A percentile compares a stretch with the other conserved stretches of the same genome.
phyloP scores from a whole-genome alignment of 2,113 vertebrate species.

The Poicephalus gulielmi region DNA sequence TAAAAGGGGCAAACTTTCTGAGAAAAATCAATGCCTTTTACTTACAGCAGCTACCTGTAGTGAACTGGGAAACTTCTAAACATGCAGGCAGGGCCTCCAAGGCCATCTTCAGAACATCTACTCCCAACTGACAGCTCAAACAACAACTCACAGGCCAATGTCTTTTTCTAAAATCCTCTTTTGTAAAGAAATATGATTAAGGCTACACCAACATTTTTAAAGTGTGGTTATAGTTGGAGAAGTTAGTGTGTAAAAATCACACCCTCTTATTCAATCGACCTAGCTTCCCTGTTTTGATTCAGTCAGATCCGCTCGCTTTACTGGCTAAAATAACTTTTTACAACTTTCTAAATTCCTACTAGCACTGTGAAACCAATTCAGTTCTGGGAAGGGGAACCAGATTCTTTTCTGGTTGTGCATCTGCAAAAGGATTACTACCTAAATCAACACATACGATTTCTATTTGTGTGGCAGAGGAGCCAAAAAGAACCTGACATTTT shows the following conservation, averaged over 20 bases:
- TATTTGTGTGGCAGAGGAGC: background rate
- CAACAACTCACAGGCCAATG: background rate
- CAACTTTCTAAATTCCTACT: constrained; percentile 54
- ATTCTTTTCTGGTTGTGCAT: constrained; percentile 31
- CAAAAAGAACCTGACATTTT: background rate
- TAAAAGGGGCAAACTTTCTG: background rate
- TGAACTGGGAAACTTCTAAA: background rate
- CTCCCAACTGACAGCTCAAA: background rate
- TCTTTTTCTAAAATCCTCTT: background rate
- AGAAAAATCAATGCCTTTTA: background rate
- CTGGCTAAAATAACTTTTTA: constrained; percentile 57
- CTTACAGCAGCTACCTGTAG: background rate
- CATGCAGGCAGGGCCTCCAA: background rate
- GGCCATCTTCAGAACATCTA: background rate
- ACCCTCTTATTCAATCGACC: constrained; percentile 45
- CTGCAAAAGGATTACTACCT: constrained; percentile 26
- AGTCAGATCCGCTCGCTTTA: constrained; percentile 11
- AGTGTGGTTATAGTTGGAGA: constrained; percentile 35
- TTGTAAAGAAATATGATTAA: constrained; percentile 17
- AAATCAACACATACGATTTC: constrained; percentile 1
- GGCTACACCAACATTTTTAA: constrained; percentile 14
- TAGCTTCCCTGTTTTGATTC: constrained; percentile 21
- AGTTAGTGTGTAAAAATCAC: constrained; percentile 49
- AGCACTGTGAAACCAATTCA: constrained; percentile 47
- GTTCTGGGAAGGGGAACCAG: constrained; percentile 31